A percentile compares a stretch with the other conserved stretches of the same genome.
Evolutionary conservation across 2,797 vertebrate species (phyloP).

Genomic region (Threskiornis aethiopicus): DNA sequence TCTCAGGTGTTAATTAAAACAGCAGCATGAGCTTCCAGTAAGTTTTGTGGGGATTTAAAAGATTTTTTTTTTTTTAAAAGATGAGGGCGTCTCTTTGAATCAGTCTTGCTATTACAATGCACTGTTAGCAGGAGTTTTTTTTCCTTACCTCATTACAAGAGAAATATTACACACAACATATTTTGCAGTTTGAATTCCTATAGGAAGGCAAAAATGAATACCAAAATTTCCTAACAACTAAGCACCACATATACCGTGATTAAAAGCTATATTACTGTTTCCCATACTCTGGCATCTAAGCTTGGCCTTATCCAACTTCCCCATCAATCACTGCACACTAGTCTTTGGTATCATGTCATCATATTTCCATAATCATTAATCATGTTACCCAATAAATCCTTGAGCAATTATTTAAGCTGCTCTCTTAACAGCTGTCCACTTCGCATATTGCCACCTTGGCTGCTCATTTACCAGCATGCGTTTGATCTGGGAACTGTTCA

Average conservation of each 20-base stretch:
- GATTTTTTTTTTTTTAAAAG: neutral
- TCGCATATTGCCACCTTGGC: slow-evolving; percentile 39
- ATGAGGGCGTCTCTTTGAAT: neutral
- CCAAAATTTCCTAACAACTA: neutral
- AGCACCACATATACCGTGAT: neutral
- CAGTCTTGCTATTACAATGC: neutral
- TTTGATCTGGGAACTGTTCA: slow-evolving; percentile 62
- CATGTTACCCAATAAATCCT: slow-evolving; percentile 56
- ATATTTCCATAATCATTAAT: slow-evolving; percentile 71
- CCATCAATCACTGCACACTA: slow-evolving; percentile 51
- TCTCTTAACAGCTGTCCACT: slow-evolving; percentile 57
- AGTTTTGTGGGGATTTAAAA: neutral
- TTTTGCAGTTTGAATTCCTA: neutral
- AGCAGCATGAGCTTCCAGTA: neutral
- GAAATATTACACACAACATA: neutral
- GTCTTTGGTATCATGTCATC: slow-evolving; percentile 55
- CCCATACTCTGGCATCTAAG: neutral
- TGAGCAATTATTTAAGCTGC: slow-evolving; percentile 61
- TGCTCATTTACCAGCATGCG: slow-evolving; percentile 20
- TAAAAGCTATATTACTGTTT: neutral
- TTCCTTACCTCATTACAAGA: neutral
- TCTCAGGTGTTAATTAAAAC: slow-evolving; percentile 50
- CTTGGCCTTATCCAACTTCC: slow-evolving; percentile 23
- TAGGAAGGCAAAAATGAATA: neutral
- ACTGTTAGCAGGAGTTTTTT: neutral